Evolutionary conservation across 2,888 invertebrate genomes (phyloP).

Genomic region (Eubasilissa splendida): DNA sequence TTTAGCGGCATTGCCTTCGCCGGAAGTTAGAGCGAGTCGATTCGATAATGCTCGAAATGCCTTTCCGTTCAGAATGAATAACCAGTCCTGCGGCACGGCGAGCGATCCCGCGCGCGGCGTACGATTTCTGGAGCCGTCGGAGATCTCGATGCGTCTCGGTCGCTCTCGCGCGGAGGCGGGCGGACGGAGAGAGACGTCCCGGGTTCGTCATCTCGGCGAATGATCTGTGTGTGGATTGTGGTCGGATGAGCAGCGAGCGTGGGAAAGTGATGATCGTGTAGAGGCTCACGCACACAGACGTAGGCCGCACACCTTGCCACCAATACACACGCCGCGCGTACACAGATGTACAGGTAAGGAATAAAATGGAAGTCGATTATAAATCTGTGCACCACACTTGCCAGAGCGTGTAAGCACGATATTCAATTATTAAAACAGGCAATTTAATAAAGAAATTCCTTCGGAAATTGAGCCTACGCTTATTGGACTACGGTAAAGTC

Average conservation of each 20-base stretch:
- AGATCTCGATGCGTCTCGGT: slow-evolving; percentile 38
- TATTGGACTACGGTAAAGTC: no score
- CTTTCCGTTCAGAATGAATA: slow-evolving; percentile 50
- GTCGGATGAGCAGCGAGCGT: slow-evolving; percentile 66
- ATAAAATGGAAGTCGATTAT: slow-evolving; percentile 48
- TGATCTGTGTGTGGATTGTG: slow-evolving; percentile 65
- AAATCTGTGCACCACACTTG: slow-evolving; percentile 44
- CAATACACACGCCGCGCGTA: slow-evolving; percentile 34
- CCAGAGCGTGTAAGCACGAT: slow-evolving; percentile 36
- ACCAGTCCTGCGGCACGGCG: slow-evolving; percentile 40
- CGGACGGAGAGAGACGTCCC: slow-evolving; percentile 50
- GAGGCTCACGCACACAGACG: slow-evolving; percentile 46
- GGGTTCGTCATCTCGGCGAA: slow-evolving; percentile 45
- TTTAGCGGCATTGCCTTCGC: slow-evolving; percentile 33
- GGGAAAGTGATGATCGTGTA: slow-evolving; percentile 69
- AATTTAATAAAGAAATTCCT: no score
- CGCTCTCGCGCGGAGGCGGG: slow-evolving; percentile 22
- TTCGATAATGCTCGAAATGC: slow-evolving; percentile 45
- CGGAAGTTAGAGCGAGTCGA: slow-evolving; percentile 51
- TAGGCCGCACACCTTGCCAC: slow-evolving; percentile 51
- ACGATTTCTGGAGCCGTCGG: slow-evolving; percentile 17
- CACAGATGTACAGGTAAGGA: slow-evolving; percentile 35
- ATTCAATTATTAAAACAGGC: slow-evolving; percentile 11
- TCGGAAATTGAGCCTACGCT: no score
- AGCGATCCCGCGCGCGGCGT: slow-evolving; percentile 37